A percentile compares a stretch with the other conserved stretches of the same genome.
phyloP scores from a whole-genome alignment of 2,888 invertebrate species.

The Macrophya annulata region DNA sequence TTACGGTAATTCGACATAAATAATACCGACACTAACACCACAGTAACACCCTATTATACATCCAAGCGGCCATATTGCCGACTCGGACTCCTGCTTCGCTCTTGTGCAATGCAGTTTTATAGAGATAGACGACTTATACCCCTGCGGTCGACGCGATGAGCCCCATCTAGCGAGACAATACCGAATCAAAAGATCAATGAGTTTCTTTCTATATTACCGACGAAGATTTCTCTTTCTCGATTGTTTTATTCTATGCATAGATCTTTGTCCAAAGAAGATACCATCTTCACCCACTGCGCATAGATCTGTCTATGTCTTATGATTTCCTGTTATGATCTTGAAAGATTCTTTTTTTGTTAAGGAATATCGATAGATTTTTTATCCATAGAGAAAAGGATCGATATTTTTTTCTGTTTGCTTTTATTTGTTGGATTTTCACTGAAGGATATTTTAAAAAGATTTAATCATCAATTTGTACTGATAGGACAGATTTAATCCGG shows the following conservation, averaged over 20 bases:
- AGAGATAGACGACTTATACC: neutral
- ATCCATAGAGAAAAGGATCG: neutral
- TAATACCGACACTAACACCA: slow-evolving; percentile 76
- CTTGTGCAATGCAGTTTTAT: neutral
- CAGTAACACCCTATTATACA: slow-evolving; percentile 77
- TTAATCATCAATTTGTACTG: neutral
- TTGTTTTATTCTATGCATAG: neutral
- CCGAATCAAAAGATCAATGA: neutral
- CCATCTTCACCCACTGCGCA: neutral
- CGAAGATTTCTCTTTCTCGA: neutral
- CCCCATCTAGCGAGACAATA: neutral
- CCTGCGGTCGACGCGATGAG: neutral
- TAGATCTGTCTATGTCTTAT: neutral
- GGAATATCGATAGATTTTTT: neutral
- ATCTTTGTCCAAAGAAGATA: neutral
- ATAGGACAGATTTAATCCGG: neutral
- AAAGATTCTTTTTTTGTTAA: neutral
- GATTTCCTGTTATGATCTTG: neutral
- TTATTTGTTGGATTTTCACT: neutral
- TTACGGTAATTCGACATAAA: slow-evolving; percentile 79
- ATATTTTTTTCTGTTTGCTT: neutral
- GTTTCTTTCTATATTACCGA: neutral
- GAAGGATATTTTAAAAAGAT: neutral
- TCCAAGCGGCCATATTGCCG: slow-evolving; percentile 78
- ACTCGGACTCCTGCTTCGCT: slow-evolving; percentile 53